phyloP scores from a whole-genome alignment of 2,113 vertebrate genomes.

The Tragelaphus buxtoni region DNA sequence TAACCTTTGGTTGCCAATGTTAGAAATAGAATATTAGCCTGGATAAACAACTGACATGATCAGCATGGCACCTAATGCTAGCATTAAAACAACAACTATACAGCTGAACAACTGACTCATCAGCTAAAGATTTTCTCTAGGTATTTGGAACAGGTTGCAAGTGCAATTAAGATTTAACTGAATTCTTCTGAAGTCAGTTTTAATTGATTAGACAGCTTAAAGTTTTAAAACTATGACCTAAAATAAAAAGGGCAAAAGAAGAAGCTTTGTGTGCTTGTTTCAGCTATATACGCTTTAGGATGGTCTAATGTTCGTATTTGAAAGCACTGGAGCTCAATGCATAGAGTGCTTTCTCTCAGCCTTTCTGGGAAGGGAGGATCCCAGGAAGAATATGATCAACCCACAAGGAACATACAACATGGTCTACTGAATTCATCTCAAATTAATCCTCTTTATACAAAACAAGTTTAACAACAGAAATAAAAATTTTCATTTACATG shows the following conservation, averaged over 20 bases:
- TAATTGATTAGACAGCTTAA: background rate
- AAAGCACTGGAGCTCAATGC: background rate
- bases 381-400: background rate
- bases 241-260: background rate
- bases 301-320: background rate
- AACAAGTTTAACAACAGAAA: slow-evolving; percentile 4
- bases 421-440: background rate
- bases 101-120: background rate
- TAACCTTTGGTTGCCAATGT: background rate
- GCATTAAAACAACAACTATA: background rate
- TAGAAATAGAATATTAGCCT: background rate
- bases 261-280: background rate
- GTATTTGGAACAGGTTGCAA: background rate
- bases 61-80: background rate
- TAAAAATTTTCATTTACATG: background rate
- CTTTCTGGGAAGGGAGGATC: background rate
- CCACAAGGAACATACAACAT: background rate
- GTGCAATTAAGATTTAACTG: background rate
- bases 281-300: background rate
- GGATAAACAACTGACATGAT: background rate
- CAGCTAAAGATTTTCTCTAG: background rate
- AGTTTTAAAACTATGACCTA: background rate
- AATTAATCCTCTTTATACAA: background rate
- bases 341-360: background rate
- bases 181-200: background rate